phyloP scores from a whole-genome alignment of 2,113 vertebrate species.

The Rhipidura dahli region DNA sequence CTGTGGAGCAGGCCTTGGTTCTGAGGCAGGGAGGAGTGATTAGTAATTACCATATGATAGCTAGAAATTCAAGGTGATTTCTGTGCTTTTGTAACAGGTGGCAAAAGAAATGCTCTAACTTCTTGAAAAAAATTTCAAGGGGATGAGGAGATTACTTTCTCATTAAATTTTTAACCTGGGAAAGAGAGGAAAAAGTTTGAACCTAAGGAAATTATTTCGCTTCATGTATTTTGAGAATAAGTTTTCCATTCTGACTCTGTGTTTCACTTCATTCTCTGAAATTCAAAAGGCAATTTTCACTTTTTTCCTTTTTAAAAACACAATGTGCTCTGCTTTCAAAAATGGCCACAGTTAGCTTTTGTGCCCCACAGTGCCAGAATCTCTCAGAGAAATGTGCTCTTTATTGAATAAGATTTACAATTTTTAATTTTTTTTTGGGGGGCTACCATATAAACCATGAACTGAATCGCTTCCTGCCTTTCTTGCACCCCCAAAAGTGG shows the following conservation, averaged over 20 bases:
- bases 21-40: background rate
- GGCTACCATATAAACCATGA: background rate
- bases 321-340: background rate
- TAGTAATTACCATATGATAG: background rate
- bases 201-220: background rate
- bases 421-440: background rate
- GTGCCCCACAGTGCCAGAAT: background rate
- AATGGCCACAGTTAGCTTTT: background rate
- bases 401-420: background rate
- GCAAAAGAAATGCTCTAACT: background rate
- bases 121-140: fast-evolving
- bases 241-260: background rate
- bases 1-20: background rate
- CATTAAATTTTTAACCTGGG: background rate
- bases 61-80: background rate
- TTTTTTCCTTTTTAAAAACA: background rate
- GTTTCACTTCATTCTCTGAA: background rate
- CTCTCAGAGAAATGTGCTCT: background rate
- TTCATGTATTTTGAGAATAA: background rate
- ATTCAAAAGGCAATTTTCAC: background rate
- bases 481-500: background rate
- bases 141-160: background rate
- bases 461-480: background rate
- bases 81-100: background rate
- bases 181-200: background rate